Evolutionary conservation across 2,888 invertebrate species (phyloP), one percentile per base, ranked within the genome.

Genomic region (Lasioglossum villosulum): DNA sequence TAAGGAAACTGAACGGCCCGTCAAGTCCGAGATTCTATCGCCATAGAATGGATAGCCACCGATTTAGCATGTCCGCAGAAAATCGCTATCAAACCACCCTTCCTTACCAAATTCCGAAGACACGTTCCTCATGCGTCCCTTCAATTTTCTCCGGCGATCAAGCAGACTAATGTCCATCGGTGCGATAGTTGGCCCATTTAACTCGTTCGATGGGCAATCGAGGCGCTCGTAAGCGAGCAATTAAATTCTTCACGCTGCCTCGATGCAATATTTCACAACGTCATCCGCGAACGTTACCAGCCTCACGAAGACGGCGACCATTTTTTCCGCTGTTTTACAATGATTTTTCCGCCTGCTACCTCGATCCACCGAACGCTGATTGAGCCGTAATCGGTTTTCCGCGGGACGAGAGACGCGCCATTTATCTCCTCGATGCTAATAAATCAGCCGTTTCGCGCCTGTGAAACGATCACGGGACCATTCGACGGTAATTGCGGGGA

Each of bases 341-440:
- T 14, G 27, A 27, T 45, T 72, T 27, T 23, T 79, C 48, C 39
- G 30, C 3, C 23, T 8, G 52, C 52, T 23, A 23, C 23, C 72
- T n/a, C 16, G 30, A 19, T 34, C 66, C 42, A 34, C 34, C 75
- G 48, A 66, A 75, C 77, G 30, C 72, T 68, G 81, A 86, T 78
- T 56, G 68, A 84, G 37, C 37, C 72, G 27, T 80, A 83, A 85
- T 76, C 16, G 71, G 27, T 72, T 72, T 72, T 45, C 27, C 45
- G 19, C 27, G 30, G 39, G 42, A n/a, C 34, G 19, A 19, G 34
- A 19, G 19, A 4, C 27, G 5, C 14, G 42, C 16, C 39, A 16
- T 71, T 71, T 71, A 71, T 42, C 71, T 23, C 4, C 2, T 4
- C 59, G 42, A 0, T 0, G 27, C 16, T 45, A 72, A 27, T 71